Evolutionary conservation across 2,888 invertebrate genomes (phyloP), one percentile per base, ranked within the genome.

Genomic region (Pterostichus madidus): DNA sequence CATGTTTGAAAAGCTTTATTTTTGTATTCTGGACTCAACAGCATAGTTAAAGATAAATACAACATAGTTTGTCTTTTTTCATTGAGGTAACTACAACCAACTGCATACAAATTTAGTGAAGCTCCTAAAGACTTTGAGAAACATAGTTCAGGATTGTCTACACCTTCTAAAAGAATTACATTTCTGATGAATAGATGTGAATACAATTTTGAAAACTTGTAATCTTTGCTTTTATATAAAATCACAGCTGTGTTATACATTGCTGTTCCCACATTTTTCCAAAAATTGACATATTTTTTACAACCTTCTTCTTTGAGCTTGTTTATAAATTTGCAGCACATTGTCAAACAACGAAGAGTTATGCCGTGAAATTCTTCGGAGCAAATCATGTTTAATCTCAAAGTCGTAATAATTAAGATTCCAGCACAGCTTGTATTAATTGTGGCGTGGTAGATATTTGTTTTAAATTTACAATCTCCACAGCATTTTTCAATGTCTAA

Each of bases 31-130:
- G 84, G 83, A 46, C 84, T 85, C 3, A 87, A 77, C 7, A 86
- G 78, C 24, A 86, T 84, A 64, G 84, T 84, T 53, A 87, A 80
- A 6, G 87, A 86, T 32, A 85, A 81, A 52, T 86, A 85, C 15
- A 84, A 84, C 80, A 87, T 84, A 32, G 85, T 85, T 24, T 80
- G 84, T 53, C 84, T 83, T 13, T 84, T 59, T 31, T 49, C 75
- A 39, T 83, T 76, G 68, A 85, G 64, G 31, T 6, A 56, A 2
- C 15, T 24, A 24, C 39, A 83, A 53, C 39, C 35, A 8, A 52
- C 13, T 49, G 64, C 83, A 32, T 68, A 39, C 24, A 83, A 77
- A 76, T 76, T 5, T 52, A 83, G 52, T 8, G 83, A 32, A 6
- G 64, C 49, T 1, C 68, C 83, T 31, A 77, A 61, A 1, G 64